Evolutionary conservation across 2,797 vertebrate species (phyloP).

Genomic region (Galago senegalensis): DNA sequence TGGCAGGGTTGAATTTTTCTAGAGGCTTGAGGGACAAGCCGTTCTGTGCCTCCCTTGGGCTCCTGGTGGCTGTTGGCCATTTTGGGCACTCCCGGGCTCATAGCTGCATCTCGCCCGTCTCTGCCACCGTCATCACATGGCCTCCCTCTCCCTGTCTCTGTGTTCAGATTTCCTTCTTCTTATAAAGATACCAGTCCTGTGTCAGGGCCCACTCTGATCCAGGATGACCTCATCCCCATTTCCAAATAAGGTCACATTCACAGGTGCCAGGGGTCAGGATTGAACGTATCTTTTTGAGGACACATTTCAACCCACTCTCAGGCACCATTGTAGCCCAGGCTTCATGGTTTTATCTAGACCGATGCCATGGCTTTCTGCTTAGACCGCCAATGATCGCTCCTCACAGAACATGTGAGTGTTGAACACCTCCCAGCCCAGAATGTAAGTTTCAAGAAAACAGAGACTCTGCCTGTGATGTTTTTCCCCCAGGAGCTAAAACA

Average conservation of each 20-base stretch:
- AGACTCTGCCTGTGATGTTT: not conserved
- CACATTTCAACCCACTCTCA: not conserved
- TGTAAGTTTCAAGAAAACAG: not conserved
- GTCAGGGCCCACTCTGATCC: not conserved
- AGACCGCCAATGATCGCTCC: not conserved
- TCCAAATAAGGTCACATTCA: not conserved
- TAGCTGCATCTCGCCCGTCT: rapidly evolving
- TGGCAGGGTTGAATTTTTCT: not conserved
- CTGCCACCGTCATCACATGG: not conserved
- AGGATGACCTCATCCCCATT: not conserved
- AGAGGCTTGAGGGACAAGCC: not conserved
- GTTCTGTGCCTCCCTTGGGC: not conserved
- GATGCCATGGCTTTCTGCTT: not conserved
- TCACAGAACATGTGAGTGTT: not conserved
- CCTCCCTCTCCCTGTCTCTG: not conserved
- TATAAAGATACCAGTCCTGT: not conserved
- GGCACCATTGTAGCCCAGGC: not conserved
- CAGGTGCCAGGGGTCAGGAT: not conserved
- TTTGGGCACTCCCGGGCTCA: not conserved
- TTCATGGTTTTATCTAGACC: not conserved
- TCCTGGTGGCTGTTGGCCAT: not conserved
- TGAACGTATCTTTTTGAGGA: not conserved
- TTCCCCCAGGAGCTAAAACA: not conserved
- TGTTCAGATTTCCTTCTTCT: not conserved
- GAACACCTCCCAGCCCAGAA: not conserved